These are phyloP conservation scores for Drosophila pectinifera DNA, from an alignment of 1,140 invertebrate species.

Conservation along the genomic window DNA sequence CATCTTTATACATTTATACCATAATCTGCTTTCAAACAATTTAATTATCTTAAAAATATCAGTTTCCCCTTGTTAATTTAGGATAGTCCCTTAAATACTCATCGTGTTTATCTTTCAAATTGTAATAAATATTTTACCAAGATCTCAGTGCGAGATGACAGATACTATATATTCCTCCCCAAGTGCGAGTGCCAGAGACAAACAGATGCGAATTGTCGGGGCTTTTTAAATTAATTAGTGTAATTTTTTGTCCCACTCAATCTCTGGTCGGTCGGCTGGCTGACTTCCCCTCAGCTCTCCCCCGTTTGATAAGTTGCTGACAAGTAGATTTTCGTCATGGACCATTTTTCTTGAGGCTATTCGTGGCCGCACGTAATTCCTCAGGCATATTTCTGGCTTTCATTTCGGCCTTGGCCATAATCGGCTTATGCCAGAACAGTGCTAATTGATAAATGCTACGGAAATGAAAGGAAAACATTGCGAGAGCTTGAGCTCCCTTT, in stretches of 20 bases:
- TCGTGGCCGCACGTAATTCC: slow-evolving; percentile 31
- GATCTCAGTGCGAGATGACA: slow-evolving; percentile 4
- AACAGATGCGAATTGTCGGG: slow-evolving; percentile 65
- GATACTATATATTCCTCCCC: slow-evolving; percentile 9
- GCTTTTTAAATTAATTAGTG: slow-evolving; percentile 78
- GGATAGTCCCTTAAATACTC: background rate
- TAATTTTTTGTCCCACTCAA: slow-evolving; percentile 46
- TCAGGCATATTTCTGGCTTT: slow-evolving; percentile 36
- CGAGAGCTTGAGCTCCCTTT: background rate
- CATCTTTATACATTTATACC: background rate
- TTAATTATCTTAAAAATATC: background rate
- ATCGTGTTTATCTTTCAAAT: no score
- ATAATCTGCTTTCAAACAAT: background rate
- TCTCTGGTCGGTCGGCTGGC: slow-evolving; percentile 8
- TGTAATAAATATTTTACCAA: slow-evolving; percentile 5
- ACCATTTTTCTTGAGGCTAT: slow-evolving; percentile 58
- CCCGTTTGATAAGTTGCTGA: slow-evolving; percentile 70
- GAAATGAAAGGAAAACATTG: slow-evolving; percentile 32
- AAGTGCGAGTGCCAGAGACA: slow-evolving; percentile 9
- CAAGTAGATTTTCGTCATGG: slow-evolving; percentile 78
- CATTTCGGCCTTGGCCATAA: slow-evolving; percentile 49
- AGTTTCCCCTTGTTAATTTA: background rate
- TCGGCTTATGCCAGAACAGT: slow-evolving; percentile 65
- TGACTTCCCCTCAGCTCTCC: slow-evolving; percentile 1
- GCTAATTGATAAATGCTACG: slow-evolving; percentile 64